Conservation (phyloP, 2,888 invertebrate genomes). For the Mythimna ferrago region DNA sequence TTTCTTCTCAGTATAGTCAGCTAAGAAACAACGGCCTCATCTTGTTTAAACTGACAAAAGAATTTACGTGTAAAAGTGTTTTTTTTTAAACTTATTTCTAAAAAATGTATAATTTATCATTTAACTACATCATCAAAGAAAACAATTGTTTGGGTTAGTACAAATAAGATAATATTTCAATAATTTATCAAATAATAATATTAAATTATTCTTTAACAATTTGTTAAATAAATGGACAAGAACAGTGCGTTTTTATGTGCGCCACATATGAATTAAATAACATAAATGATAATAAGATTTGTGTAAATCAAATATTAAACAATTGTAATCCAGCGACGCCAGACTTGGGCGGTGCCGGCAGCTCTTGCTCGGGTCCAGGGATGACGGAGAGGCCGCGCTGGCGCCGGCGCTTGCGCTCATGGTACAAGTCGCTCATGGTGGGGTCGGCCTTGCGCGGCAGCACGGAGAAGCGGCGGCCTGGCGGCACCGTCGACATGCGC, state of each 20-base stretch:
- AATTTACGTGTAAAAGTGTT: no score
- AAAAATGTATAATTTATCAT: no score
- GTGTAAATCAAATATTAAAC: constrained; percentile 78
- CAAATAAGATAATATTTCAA: not conserved
- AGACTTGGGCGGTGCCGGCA: constrained; percentile 79
- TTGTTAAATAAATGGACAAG: not conserved
- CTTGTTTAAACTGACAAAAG: no score
- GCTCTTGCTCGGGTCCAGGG: constrained; percentile 79
- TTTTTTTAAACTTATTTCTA: no score
- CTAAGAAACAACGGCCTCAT: no score
- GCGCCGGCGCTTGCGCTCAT: constrained; percentile 77
- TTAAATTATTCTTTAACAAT: not conserved
- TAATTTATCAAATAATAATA: not conserved
- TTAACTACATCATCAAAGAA: not conserved
- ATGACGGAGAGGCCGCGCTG: constrained; percentile 84
- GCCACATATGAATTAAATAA: not conserved
- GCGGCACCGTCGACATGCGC: constrained; percentile 83
- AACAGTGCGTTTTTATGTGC: constrained; percentile 5
- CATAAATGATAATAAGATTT: not conserved
- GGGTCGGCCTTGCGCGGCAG: constrained; percentile 76
- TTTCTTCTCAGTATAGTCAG: no score
- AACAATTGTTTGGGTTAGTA: not conserved
- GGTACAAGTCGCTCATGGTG: constrained; percentile 56
- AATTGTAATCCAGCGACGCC: constrained; percentile 79
- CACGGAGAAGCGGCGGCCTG: constrained; percentile 82